phyloP scores from a whole-genome alignment of 2,113 vertebrate genomes.

The Scalopus aquaticus region DNA sequence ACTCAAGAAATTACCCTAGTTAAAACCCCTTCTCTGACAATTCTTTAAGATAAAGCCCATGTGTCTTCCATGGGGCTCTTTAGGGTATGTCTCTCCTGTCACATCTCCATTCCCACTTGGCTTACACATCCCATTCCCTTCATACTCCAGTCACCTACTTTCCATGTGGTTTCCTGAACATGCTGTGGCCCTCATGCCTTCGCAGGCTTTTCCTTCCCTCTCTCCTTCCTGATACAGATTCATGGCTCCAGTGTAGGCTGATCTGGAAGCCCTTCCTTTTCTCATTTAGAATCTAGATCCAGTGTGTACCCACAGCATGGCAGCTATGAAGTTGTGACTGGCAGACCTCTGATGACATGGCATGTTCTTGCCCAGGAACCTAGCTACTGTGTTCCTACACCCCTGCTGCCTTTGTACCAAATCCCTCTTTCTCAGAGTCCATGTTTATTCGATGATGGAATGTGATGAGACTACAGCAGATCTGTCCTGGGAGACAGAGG shows the following conservation, averaged over 20 bases:
- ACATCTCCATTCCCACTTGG: not conserved
- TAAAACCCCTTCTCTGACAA: not conserved
- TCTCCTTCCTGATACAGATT: not conserved
- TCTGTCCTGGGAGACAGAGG: not conserved
- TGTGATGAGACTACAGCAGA: not conserved
- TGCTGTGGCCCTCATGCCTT: not conserved
- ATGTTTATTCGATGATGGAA: not conserved
- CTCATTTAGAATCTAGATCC: not conserved
- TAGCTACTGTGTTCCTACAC: not conserved
- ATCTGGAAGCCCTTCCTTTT: not conserved
- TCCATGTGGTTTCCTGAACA: not conserved
- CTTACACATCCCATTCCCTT: not conserved
- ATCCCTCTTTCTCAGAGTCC: accelerated
- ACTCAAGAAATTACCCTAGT: not conserved
- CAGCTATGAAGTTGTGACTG: no score
- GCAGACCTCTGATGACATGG: not conserved
- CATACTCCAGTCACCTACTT: not conserved
- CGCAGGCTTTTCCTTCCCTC: not conserved
- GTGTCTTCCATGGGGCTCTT: not conserved
- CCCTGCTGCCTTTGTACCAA: not conserved
- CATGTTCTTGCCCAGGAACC: not conserved
- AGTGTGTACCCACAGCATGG: not conserved
- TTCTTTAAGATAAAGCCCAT: not conserved
- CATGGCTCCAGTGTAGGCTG: not conserved
- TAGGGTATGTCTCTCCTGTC: not conserved